phyloP scores from a whole-genome alignment of 2,113 vertebrate species.

The Rhineura floridana region DNA sequence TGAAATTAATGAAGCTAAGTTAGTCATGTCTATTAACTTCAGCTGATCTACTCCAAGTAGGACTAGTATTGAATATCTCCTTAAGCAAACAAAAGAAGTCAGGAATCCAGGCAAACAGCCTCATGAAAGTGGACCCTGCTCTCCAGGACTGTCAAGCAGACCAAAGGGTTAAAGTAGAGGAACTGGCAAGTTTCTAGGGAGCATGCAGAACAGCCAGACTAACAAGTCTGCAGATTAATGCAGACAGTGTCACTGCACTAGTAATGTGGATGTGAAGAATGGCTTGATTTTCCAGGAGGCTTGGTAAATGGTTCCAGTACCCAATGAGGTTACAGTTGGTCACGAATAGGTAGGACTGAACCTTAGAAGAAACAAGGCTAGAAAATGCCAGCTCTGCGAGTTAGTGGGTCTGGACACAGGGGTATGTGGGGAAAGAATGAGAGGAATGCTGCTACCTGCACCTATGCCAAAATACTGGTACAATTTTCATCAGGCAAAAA shows the following conservation, averaged over 20 bases:
- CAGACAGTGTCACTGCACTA: background rate
- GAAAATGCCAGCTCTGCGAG: no score
- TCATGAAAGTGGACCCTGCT: background rate
- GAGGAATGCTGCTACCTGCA: no score
- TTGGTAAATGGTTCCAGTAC: background rate
- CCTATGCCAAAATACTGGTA: no score
- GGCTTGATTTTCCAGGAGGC: background rate
- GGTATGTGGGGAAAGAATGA: no score
- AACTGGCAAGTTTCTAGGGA: background rate
- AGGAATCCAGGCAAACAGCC: background rate
- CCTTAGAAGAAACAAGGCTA: no score
- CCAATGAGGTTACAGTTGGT: background rate
- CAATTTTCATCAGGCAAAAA: no score
- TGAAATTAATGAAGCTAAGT: no score
- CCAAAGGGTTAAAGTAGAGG: background rate
- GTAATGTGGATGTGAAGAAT: background rate
- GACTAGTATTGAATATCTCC: no score
- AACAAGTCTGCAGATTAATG: background rate
- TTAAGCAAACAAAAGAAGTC: background rate
- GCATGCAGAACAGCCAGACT: background rate
- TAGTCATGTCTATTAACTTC: no score
- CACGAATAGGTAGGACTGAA: background rate
- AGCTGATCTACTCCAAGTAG: no score
- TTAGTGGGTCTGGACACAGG: no score
- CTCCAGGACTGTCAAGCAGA: background rate